phyloP scores from a whole-genome alignment of 2,888 invertebrate genomes.

The Ennomos quercinarius region DNA sequence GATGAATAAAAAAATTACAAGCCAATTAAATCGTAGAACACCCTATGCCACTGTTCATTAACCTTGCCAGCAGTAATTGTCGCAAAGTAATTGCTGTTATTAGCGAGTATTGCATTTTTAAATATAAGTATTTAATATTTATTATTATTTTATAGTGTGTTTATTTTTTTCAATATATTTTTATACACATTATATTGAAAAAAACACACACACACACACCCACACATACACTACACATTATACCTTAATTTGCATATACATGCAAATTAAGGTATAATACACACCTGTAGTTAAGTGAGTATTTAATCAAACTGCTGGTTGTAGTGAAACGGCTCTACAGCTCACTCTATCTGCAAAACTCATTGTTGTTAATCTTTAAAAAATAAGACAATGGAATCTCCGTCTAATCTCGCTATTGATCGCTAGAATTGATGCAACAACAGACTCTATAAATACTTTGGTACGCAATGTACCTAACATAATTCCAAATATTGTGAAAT shows the following conservation, averaged over 20 bases:
- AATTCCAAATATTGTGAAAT: conserved; percentile 4
- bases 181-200: no score
- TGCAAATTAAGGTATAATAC: no score
- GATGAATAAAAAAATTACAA: conserved; percentile 15
- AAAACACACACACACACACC: no score
- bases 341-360: conserved; percentile 51
- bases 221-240: no score
- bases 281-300: no score
- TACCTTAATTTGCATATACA: no score
- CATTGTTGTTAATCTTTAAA: conserved; percentile 57
- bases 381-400: conserved; percentile 60
- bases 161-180: no score
- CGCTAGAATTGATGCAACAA: conserved; percentile 48
- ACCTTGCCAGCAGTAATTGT: conserved; percentile 3
- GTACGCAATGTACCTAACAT: conserved; percentile 1
- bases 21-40: conserved; percentile 21
- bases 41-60: conserved; percentile 5
- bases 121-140: no score
- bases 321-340: conserved; percentile 35
- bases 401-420: conserved; percentile 45
- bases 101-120: neutral
- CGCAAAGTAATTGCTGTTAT: neutral
- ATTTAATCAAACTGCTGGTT: neutral
- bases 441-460: conserved; percentile 30
- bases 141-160: no score